Evolutionary conservation across 1,140 invertebrate genomes (phyloP).

Genomic region (Lucilia cuprina): DNA sequence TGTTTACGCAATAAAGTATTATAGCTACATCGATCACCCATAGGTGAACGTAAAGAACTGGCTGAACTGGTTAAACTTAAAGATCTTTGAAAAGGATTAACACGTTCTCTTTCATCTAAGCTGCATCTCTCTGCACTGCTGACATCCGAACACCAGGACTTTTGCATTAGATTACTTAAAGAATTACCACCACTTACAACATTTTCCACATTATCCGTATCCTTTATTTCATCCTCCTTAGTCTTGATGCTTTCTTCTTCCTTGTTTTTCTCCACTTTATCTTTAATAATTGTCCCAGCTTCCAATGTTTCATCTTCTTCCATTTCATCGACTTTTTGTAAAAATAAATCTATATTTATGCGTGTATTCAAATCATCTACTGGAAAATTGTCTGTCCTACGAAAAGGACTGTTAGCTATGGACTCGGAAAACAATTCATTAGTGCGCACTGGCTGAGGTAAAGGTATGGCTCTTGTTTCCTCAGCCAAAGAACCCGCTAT

Average conservation of each 20-base stretch:
- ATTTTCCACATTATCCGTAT: neutral
- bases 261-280: neutral
- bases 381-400: constrained; percentile 45
- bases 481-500: constrained; percentile 74
- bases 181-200: constrained; percentile 47
- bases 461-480: constrained; percentile 60
- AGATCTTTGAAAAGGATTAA: constrained; percentile 49
- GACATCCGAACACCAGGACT: constrained; percentile 54
- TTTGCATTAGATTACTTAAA: constrained; percentile 56
- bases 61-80: constrained; percentile 51
- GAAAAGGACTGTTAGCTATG: constrained; percentile 59
- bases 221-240: neutral
- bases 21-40: constrained; percentile 53
- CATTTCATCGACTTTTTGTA: constrained; percentile 59
- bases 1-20: constrained; percentile 56
- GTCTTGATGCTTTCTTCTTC: too few species aligned
- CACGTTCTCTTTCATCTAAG: constrained; percentile 23
- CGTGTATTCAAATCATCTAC: constrained; percentile 48
- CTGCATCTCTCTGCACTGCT: neutral
- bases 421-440: constrained; percentile 59
- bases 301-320: constrained; percentile 46
- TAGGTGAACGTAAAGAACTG: constrained; percentile 47
- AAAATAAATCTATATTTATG: constrained; percentile 53
- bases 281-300: neutral
- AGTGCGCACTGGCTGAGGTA: constrained; percentile 58